phyloP scores from a whole-genome alignment of 2,888 invertebrate genomes.

The Spicauda simplicius region DNA sequence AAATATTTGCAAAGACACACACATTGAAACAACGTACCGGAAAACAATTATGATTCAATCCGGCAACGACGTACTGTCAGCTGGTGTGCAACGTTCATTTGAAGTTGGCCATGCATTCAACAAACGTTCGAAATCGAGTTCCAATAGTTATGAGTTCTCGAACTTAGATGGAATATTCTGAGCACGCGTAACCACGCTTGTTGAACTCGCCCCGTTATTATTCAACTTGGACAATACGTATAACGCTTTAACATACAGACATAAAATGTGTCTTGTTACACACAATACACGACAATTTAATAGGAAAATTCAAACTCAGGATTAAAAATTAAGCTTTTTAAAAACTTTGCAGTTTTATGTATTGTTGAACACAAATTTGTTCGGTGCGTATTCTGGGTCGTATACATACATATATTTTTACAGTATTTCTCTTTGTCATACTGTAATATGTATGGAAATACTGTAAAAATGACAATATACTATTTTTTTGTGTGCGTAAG shows the following conservation, averaged over 20 bases:
- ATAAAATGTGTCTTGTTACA: not conserved
- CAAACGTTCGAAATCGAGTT: constrained; percentile 29
- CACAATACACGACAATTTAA: too few species aligned
- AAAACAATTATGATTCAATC: constrained; percentile 12
- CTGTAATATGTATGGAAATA: too few species aligned
- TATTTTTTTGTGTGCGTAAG: too few species aligned
- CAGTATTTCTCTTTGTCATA: too few species aligned
- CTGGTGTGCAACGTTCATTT: constrained; percentile 14
- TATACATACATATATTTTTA: too few species aligned
- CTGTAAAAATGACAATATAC: too few species aligned
- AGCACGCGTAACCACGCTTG: constrained; percentile 19
- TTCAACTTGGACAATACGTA: constrained; percentile 14
- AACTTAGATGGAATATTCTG: constrained; percentile 35
- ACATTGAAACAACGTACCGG: not conserved
- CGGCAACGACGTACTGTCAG: not conserved
- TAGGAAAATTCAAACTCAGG: too few species aligned
- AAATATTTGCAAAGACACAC: too few species aligned
- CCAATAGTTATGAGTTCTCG: constrained; percentile 19
- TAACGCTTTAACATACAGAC: not conserved
- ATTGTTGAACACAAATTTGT: too few species aligned
- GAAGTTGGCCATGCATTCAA: constrained; percentile 18
- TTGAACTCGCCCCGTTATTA: constrained; percentile 25
- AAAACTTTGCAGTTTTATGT: too few species aligned
- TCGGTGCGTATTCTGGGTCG: too few species aligned
- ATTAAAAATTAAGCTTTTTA: too few species aligned